Evolutionary conservation across 2,888 invertebrate genomes (phyloP), one percentile per base, ranked within the genome.

Genomic region (Atrina japonica): DNA sequence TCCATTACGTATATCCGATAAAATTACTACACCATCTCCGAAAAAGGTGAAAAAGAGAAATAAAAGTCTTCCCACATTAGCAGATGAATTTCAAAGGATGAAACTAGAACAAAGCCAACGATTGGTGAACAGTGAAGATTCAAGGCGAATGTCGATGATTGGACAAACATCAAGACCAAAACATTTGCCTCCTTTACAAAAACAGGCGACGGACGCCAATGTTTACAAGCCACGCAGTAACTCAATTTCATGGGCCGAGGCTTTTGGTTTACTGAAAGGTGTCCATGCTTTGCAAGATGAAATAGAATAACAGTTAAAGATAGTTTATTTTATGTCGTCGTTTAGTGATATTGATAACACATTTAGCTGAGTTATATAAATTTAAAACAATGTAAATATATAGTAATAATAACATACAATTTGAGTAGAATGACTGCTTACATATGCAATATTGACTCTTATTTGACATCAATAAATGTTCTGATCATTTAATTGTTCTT

Each of bases 181-280:
- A 50, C 30, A 45, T n/a, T 66, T 80, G 49, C 77, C 77, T 21
- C 75, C 76, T 2, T 43, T 78, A 11, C 52, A 50, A 29, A 67
- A 45, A 35, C 53, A 53, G 25, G 35, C 52, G 40, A 43, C 60
- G 9, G 60, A 60, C n/a, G 18, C 75, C 70, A 53, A 67, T 50
- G 25, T 52, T 68, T 27, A 49, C 14, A 16, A 70, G 53, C 29
- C 50, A 71, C 63, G 75, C 68, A 67, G 63, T 52, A n/a, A 70
- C 23, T 66, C 75, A 7, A 76, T 82, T 9, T 70, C 77, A 5
- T 82, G 82, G 82, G 75, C 80, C 0, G 73, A 80, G 43, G 82
- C 82, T 0, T 77, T 82, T 47, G 82, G 80, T n/a, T n/a, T 82
- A 18, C 53, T 82, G 14, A 74, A 78, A 50, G 76, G 74, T 18